Evolutionary conservation across 2,888 invertebrate genomes (phyloP).

Genomic region (Drosophila aldrichi): DNA sequence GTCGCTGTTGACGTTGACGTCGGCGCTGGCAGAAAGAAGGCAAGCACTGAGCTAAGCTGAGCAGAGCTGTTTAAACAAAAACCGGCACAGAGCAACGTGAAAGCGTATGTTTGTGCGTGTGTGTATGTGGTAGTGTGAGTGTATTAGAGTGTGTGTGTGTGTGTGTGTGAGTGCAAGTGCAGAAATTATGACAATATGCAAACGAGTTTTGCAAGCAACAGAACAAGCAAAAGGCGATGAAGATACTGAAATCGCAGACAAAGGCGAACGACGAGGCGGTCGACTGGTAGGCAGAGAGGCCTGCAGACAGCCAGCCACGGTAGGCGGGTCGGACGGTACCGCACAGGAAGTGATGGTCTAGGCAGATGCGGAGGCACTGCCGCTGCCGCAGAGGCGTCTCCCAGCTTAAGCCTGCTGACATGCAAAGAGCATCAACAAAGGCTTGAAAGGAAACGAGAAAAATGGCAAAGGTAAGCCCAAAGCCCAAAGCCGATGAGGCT

Average conservation of each 20-base stretch:
- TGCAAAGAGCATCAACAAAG: slow-evolving; percentile 69
- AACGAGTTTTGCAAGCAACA: slow-evolving; percentile 72
- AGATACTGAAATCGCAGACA: slow-evolving; percentile 65
- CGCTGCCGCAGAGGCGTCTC: slow-evolving; percentile 53
- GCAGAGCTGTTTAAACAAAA: slow-evolving; percentile 67
- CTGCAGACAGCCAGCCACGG: slow-evolving; percentile 11
- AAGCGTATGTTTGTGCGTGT: slow-evolving; percentile 21
- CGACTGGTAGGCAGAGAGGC: slow-evolving; percentile 37
- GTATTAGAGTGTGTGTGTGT: slow-evolving; percentile 12
- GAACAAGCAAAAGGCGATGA: slow-evolving; percentile 54
- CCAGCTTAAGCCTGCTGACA: slow-evolving; percentile 70
- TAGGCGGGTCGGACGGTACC: slow-evolving; percentile 28
- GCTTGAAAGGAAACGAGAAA: slow-evolving; percentile 45
- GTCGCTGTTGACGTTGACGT: not conserved
- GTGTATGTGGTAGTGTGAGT: slow-evolving; percentile 15
- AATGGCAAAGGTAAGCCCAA: slow-evolving; percentile 55
- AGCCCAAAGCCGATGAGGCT: slow-evolving; percentile 24
- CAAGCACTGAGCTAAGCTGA: slow-evolving; percentile 42
- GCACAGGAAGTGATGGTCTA: slow-evolving; percentile 63
- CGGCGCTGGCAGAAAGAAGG: slow-evolving; percentile 35
- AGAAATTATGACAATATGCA: slow-evolving; percentile 81
- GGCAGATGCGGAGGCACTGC: slow-evolving; percentile 48
- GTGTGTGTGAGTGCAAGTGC: slow-evolving; percentile 47
- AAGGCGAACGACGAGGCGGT: slow-evolving; percentile 66
- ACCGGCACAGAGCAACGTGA: slow-evolving; percentile 40